Percentiles rank a stretch among this genome's conserved stretches.
Evolutionary conservation across 2,888 invertebrate genomes (phyloP).

Genomic region (Eupithecia tripunctaria): DNA sequence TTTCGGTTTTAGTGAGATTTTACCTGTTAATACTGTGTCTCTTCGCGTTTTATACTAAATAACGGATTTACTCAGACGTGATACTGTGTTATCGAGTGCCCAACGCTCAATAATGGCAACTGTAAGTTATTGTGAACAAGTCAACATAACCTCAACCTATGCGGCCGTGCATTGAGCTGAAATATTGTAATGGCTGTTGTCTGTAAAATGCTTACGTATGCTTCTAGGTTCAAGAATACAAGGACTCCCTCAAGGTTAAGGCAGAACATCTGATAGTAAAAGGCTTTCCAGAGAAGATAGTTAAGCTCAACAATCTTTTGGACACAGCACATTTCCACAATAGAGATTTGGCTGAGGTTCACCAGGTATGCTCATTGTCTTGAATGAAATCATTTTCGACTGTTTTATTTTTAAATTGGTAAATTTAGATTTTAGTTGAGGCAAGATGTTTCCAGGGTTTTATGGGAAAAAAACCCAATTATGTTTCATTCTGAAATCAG

Average conservation of each 20-base stretch:
- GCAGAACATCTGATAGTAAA: conserved; percentile 94
- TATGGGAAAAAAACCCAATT: background rate
- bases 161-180: conserved; percentile 50
- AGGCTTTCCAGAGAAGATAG: conserved; percentile 97
- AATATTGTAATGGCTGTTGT: conserved; percentile 50
- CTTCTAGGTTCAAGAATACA: conserved; percentile 94
- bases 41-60: conserved; percentile 20
- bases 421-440: background rate
- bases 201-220: conserved; percentile 46
- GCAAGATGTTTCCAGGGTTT: background rate
- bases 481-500: too few species aligned
- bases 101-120: conserved; percentile 50
- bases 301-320: conserved; percentile 93
- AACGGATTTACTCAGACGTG: conserved; percentile 39
- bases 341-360: conserved; percentile 90
- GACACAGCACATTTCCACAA: conserved; percentile 93
- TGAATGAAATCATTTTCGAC: background rate
- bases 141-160: conserved; percentile 65
- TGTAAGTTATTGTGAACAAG: conserved; percentile 51
- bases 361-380: conserved; percentile 80
- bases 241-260: conserved; percentile 93
- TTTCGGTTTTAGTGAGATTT: conserved; percentile 51
- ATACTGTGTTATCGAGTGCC: conserved; percentile 35
- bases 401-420: background rate
- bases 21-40: conserved; percentile 41